phyloP scores from a whole-genome alignment of 2,797 vertebrate species.

The Pagetopsis macropterus region DNA sequence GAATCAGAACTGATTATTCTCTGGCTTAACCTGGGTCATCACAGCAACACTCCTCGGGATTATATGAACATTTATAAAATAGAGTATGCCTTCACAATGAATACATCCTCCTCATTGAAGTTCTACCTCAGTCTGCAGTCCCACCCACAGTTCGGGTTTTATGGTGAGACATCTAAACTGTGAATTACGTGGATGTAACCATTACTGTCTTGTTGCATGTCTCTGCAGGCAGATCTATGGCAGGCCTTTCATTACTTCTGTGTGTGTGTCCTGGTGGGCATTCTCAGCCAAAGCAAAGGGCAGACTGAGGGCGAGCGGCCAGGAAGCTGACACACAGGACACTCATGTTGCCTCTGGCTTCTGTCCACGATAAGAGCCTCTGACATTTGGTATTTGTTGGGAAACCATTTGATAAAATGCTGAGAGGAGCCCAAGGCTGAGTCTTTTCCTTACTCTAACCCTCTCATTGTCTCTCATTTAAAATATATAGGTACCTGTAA shows the following conservation, averaged over 20 bases:
- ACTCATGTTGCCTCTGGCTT: slow-evolving; percentile 68
- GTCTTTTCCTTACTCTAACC: not conserved
- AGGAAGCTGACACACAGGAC: slow-evolving; percentile 64
- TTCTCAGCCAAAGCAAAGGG: slow-evolving; percentile 54
- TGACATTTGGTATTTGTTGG: slow-evolving; percentile 73
- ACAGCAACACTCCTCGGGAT: not conserved
- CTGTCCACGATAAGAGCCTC: slow-evolving; percentile 62
- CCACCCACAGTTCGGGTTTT: not conserved
- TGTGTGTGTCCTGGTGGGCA: slow-evolving; percentile 33
- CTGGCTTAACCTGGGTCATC: not conserved
- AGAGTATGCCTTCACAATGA: not conserved
- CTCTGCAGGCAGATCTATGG: slow-evolving; percentile 33
- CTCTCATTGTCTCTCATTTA: slow-evolving; percentile 10
- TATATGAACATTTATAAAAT: not conserved
- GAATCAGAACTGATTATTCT: not conserved
- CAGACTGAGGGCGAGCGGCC: slow-evolving; percentile 51
- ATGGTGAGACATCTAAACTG: not conserved
- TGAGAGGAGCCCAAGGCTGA: slow-evolving; percentile 36
- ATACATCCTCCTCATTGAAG: not conserved
- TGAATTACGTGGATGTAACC: slow-evolving; percentile 1
- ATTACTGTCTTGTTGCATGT: slow-evolving; percentile 9
- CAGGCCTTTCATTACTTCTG: slow-evolving; percentile 27
- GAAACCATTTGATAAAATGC: slow-evolving; percentile 54
- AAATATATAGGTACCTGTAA: slow-evolving; percentile 7
- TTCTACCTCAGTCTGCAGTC: not conserved